Evolutionary conservation across 2,797 vertebrate species (phyloP), one percentile per base, ranked within the genome.

Genomic region (Pangasius krempfi): DNA sequence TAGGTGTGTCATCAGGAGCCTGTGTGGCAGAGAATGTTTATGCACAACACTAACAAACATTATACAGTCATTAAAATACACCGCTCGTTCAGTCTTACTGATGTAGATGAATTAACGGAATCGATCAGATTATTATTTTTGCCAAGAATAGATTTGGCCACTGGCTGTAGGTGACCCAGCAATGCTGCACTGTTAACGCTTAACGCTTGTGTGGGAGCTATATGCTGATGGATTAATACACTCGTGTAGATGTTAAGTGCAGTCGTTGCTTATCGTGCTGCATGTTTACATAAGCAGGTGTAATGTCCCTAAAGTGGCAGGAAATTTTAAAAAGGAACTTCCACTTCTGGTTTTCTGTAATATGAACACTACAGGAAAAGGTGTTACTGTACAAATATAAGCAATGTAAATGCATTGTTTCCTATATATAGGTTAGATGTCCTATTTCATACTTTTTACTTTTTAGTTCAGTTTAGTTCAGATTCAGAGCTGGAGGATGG

Each of bases 81-180:
- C 33, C 1, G 4, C 25, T 18, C 9, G 14, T 13, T 33, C 14
- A 20, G 30, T 68, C 12, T 68, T 6, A 37, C 33, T 30, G 33
- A 33, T 6, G n/a, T 33, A 6, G 62, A 58, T 87, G 2, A 85
- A 72, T 88, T 86, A 72, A 80, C 4, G 18, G 73, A 81, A 79
- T 73, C 30, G 79, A 88, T 89, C 3, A 73, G n/a, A 70, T 52
- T 73, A 80, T 86, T 40, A 30, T 84, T 60, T 88, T 86, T 14
- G 72, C 68, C 64, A 50, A 81, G 16, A 89, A 91, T 89, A 89
- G 66, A 85, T 85, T 20, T 81, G 66, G 84, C 88, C 86, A 66
- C 54, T 47, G 79, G 91, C 91, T 90, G 86, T 89, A 86, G 89
- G 90, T 88, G 76, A 87, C 89, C 87, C 78, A 79, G 40, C 87